Evolutionary conservation across 2,797 vertebrate species (phyloP).

Genomic region (Phrynocephalus guinanensis): DNA sequence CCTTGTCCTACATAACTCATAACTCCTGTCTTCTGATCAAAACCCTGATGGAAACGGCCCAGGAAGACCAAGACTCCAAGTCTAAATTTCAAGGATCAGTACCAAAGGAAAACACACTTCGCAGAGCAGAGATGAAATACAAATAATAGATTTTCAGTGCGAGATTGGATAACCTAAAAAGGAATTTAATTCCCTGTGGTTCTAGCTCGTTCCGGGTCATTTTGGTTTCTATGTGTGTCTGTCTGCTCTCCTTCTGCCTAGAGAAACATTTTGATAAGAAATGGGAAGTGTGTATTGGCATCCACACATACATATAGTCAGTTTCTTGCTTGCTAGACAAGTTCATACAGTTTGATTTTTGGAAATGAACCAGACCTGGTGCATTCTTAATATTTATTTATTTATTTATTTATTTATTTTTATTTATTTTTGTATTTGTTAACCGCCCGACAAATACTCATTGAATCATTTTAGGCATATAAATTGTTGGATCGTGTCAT

Average conservation of each 20-base stretch:
- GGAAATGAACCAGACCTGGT: not conserved
- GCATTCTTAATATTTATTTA: not conserved
- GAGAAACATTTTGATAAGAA: not conserved
- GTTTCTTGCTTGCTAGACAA: not conserved
- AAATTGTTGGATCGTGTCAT: not conserved
- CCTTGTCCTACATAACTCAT: not conserved
- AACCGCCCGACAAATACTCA: not conserved
- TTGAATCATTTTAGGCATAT: not conserved
- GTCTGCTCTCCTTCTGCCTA: not conserved
- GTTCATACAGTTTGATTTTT: not conserved
- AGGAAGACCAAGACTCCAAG: not conserved
- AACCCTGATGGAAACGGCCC: not conserved
- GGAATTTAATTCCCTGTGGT: not conserved
- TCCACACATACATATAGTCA: not conserved
- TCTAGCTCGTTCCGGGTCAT: not conserved
- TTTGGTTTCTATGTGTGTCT: not conserved
- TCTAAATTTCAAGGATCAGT: not conserved
- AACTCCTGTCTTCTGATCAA: not conserved
- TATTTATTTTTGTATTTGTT: too few species aligned
- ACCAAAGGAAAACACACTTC: not conserved
- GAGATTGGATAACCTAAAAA: not conserved
- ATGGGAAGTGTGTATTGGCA: not conserved
- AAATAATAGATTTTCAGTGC: not conserved
- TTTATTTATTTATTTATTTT: too few species aligned
- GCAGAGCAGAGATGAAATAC: not conserved